Evolutionary conservation across 2,113 vertebrate species (phyloP), one percentile per base, ranked within the genome.

Genomic region (Lepisosteus osseus): DNA sequence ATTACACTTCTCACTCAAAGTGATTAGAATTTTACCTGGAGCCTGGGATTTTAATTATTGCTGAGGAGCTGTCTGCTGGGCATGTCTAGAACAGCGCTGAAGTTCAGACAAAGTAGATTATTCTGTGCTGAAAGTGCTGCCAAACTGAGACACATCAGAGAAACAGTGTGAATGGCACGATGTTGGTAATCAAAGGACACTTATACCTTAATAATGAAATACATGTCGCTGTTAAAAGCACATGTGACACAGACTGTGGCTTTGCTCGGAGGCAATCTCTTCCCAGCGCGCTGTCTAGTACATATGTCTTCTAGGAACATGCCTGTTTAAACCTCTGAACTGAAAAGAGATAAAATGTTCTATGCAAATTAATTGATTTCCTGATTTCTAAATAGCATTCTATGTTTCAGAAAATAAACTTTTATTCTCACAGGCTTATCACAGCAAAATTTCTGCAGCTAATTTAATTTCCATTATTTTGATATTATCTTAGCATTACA

Each of bases 91-190:
- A 65, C 3, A 40, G 29, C 41, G 41, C 13, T 41, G 4, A 65
- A 65, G 62, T 65, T 65, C 41, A 12, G 62, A n/a, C 8, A 65
- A 65, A 41, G 17, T 41, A 65, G 29, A 29, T 65, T 29, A 65
- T 12, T 65, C 41, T 65, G 29, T 40, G 9, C 29, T 9, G 1
- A 65, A 65, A 41, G 17, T 41, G 41, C 62, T 65, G 17, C 62
- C 62, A 65, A 65, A 41, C 29, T 65, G 29, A 40, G 41, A 41
- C 4, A 41, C 17, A 65, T 40, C 8, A 65, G 41, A 43, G 17
- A 43, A 65, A 41, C 29, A 29, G 12, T 3, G 41, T 29, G 29
- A 9, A 9, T 41, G 62, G 12, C 11, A 8, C 3, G 62, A 7
- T 40, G 41, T 17, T 43, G 62, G 8, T 65, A 65, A 41, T 15